These are phyloP conservation scores for Mionectes olivaceus DNA, from an alignment of 2,797 vertebrate genomes.

Conservation along the genomic window DNA sequence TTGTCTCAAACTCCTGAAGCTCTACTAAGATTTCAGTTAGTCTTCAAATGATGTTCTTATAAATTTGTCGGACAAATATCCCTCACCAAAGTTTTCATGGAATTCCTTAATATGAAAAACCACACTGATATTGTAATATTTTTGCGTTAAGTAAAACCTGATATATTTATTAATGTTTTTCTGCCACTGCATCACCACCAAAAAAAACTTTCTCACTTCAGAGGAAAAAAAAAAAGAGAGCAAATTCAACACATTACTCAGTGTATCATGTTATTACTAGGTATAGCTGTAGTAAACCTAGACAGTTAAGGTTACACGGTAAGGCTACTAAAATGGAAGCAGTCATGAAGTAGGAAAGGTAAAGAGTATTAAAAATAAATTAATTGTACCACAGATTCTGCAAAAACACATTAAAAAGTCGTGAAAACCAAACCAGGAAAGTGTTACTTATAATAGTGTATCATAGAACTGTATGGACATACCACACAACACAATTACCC, in stretches of 20 bases:
- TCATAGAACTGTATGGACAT: background rate
- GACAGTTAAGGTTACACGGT: background rate
- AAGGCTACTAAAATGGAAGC: background rate
- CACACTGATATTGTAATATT: background rate
- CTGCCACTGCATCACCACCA: background rate
- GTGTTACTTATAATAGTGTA: rapidly evolving
- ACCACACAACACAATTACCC: background rate
- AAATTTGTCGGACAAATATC: background rate
- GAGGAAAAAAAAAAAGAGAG: background rate
- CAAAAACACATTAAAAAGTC: background rate
- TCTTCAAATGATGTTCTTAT: background rate
- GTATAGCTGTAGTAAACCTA: background rate
- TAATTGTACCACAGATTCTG: background rate
- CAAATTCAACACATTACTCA: background rate
- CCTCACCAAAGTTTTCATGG: background rate
- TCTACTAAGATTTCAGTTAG: background rate
- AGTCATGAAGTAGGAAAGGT: background rate
- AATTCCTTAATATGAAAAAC: background rate
- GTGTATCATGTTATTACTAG: background rate
- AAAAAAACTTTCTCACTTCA: background rate
- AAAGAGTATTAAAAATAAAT: background rate
- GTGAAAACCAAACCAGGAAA: background rate
- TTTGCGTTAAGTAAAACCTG: background rate
- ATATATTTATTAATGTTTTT: background rate
- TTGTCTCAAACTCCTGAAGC: background rate